phyloP scores from a whole-genome alignment of 2,888 invertebrate species.

The Mimachlamys varia region DNA sequence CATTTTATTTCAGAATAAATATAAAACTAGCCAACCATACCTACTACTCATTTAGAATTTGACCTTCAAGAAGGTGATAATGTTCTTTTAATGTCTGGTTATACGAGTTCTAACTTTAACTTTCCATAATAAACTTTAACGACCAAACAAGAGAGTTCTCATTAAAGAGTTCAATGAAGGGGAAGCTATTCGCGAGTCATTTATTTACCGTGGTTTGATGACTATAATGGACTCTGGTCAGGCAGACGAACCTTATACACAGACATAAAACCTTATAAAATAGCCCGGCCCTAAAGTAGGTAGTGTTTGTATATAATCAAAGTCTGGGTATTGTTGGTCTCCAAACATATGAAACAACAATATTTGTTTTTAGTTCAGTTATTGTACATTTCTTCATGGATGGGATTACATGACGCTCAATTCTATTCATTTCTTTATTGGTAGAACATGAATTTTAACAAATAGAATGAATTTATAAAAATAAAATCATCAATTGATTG shows the following conservation, averaged over 20 bases:
- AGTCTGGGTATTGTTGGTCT: too few relatives aligned
- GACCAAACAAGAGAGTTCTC: background rate
- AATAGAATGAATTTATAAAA: too few relatives aligned
- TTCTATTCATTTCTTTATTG: too few relatives aligned
- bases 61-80: slow-evolving; percentile 1
- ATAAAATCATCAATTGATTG: too few relatives aligned
- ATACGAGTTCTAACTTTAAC: background rate
- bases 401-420: too few relatives aligned
- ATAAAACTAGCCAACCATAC: background rate
- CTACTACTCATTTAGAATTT: background rate
- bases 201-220: background rate
- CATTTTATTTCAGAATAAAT: background rate
- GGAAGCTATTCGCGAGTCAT: background rate
- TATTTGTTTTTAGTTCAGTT: too few relatives aligned
- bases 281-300: background rate
- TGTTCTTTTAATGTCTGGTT: background rate
- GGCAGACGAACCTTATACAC: background rate
- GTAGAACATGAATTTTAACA: too few relatives aligned
- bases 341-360: too few relatives aligned
- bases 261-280: background rate
- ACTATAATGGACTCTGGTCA: background rate
- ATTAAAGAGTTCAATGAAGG: background rate
- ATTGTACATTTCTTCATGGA: too few relatives aligned
- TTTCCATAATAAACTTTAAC: background rate
- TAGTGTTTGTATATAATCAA: too few relatives aligned